These are phyloP conservation scores for Cyprinodon brontotheroides DNA, from an alignment of 2,113 vertebrate genomes.

Conservation along the genomic window DNA sequence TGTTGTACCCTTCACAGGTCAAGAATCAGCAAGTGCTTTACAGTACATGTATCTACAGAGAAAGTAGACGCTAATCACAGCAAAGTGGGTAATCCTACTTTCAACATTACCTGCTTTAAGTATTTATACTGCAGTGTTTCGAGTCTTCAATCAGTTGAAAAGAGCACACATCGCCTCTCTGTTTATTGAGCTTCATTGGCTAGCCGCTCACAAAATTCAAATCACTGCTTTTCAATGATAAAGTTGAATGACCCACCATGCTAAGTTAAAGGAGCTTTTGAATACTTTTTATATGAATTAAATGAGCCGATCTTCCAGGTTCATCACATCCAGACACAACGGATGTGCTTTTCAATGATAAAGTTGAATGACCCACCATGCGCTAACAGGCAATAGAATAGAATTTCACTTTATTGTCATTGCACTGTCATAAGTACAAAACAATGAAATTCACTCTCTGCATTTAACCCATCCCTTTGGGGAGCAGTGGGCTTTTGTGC, in stretches of 20 bases:
- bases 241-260: neutral
- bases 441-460: no score
- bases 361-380: neutral
- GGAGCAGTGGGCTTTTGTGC: no score
- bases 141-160: neutral
- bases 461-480: no score
- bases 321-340: neutral
- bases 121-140: neutral
- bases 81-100: neutral
- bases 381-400: no score
- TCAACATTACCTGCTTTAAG: neutral
- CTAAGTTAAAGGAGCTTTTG: no score
- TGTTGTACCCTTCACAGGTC: neutral
- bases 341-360: neutral
- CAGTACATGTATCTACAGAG: neutral
- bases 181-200: neutral
- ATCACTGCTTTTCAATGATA: neutral
- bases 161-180: neutral
- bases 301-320: no score
- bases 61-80: neutral
- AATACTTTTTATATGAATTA: no score
- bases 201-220: neutral
- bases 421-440: no score
- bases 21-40: neutral
- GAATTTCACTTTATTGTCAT: no score